Evolutionary conservation across 2,113 vertebrate species (phyloP).

Genomic region (Microcebus murinus): DNA sequence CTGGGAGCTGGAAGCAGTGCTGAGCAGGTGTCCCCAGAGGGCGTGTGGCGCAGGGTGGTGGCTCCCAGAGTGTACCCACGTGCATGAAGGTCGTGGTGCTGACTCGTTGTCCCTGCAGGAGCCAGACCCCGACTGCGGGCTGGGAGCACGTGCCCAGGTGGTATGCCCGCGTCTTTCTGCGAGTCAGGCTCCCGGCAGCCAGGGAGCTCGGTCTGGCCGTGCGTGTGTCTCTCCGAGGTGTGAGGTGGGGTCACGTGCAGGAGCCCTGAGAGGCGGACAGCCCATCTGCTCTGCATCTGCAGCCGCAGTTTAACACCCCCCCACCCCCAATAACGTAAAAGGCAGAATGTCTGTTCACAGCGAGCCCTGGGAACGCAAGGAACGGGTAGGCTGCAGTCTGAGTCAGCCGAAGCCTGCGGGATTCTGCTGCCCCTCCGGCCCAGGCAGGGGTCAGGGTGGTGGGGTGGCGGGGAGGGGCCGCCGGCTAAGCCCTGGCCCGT

Average conservation of each 20-base stretch:
- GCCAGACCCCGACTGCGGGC: too few relatives aligned
- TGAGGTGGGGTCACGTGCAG: too few relatives aligned
- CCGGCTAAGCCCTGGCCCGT: neutral
- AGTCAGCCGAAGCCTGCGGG: neutral
- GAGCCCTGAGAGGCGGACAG: too few relatives aligned
- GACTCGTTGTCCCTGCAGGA: neutral
- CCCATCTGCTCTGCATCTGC: too few relatives aligned
- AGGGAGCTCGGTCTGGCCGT: too few relatives aligned
- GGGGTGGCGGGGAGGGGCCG: too few relatives aligned
- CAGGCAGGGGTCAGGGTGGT: neutral
- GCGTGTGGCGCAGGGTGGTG: too few relatives aligned
- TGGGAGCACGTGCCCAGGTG: too few relatives aligned
- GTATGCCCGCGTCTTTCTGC: too few relatives aligned
- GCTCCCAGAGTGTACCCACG: too few relatives aligned
- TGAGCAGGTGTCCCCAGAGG: neutral
- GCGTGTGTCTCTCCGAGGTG: too few relatives aligned
- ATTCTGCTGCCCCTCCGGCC: neutral
- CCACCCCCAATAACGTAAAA: neutral
- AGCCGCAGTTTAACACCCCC: neutral
- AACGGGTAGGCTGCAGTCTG: fast-evolving
- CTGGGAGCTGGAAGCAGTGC: neutral
- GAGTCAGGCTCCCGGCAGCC: too few relatives aligned
- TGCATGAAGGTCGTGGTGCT: neutral
- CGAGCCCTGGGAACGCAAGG: neutral
- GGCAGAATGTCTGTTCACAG: neutral